phyloP scores from a whole-genome alignment of 2,888 invertebrate species.

The Mesochorus sp. region DNA sequence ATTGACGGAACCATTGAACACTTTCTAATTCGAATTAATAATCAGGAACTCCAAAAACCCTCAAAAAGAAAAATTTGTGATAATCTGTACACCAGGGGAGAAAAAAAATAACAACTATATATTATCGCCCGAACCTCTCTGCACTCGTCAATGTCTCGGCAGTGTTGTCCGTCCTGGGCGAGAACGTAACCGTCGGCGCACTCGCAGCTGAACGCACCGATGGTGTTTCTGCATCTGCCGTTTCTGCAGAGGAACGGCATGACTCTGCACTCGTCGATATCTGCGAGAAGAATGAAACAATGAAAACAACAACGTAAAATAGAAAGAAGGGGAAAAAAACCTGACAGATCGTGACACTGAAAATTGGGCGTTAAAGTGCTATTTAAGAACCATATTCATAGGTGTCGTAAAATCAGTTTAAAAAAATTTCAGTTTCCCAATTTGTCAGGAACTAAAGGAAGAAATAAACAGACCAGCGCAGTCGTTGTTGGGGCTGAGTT shows the following conservation, averaged over 20 bases:
- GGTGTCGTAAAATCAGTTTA: background rate
- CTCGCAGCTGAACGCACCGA: conserved; percentile 91
- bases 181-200: conserved; percentile 91
- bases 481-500: conserved; percentile 89
- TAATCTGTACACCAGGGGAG: too few relatives aligned
- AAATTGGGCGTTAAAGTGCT: too few relatives aligned
- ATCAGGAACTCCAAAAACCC: too few relatives aligned
- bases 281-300: conserved; percentile 81
- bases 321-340: background rate
- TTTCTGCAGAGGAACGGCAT: conserved; percentile 94
- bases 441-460: background rate
- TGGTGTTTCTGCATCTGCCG: conserved; percentile 90
- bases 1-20: too few relatives aligned
- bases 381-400: too few relatives aligned
- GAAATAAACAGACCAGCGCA: conserved; percentile 89
- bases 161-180: conserved; percentile 89
- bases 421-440: background rate
- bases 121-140: conserved; percentile 85
- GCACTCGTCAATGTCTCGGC: conserved; percentile 91
- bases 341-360: too few relatives aligned
- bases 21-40: too few relatives aligned
- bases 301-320: too few relatives aligned
- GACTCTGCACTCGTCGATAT: conserved; percentile 92
- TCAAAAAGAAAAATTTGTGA: too few relatives aligned
- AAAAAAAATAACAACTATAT: too few relatives aligned